These are phyloP conservation scores for Endomychus coccineus DNA, from an alignment of 2,888 invertebrate genomes.

Conservation along the genomic window DNA sequence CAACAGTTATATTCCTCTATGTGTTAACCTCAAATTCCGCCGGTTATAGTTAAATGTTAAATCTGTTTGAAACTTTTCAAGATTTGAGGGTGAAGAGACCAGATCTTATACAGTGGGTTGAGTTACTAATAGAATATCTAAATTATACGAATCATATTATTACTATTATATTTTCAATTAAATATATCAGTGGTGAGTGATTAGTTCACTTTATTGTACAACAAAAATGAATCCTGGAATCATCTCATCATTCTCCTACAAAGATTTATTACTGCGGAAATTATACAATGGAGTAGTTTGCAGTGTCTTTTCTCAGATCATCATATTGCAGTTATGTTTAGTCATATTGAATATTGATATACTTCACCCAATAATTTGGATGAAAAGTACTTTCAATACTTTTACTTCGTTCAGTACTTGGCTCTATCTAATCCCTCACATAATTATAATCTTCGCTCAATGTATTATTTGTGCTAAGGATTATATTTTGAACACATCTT, in stretches of 20 bases:
- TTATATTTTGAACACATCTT: conserved; percentile 54
- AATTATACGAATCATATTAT: too few species aligned
- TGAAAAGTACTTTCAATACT: conserved; percentile 52
- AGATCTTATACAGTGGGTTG: too few species aligned
- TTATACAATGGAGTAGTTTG: conserved; percentile 45
- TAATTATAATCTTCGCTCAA: conserved; percentile 58
- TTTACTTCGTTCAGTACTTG: conserved; percentile 58
- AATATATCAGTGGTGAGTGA: too few species aligned
- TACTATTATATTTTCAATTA: too few species aligned
- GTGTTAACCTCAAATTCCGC: too few species aligned
- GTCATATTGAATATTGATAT: conserved; percentile 55
- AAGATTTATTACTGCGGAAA: conserved; percentile 52
- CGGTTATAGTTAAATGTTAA: too few species aligned
- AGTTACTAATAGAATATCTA: too few species aligned
- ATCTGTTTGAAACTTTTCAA: too few species aligned
- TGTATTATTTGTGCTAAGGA: conserved; percentile 66
- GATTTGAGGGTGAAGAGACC: too few species aligned
- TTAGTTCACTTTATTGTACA: too few species aligned
- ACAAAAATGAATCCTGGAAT: too few species aligned
- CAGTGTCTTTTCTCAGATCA: conserved; percentile 38
- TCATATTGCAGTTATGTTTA: conserved; percentile 35
- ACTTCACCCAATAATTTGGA: conserved; percentile 59
- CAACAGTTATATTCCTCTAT: too few species aligned
- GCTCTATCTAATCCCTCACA: conserved; percentile 57
- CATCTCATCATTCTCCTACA: conserved; percentile 51